phyloP scores from a whole-genome alignment of 2,888 invertebrate genomes.

The Ophion costatus region DNA sequence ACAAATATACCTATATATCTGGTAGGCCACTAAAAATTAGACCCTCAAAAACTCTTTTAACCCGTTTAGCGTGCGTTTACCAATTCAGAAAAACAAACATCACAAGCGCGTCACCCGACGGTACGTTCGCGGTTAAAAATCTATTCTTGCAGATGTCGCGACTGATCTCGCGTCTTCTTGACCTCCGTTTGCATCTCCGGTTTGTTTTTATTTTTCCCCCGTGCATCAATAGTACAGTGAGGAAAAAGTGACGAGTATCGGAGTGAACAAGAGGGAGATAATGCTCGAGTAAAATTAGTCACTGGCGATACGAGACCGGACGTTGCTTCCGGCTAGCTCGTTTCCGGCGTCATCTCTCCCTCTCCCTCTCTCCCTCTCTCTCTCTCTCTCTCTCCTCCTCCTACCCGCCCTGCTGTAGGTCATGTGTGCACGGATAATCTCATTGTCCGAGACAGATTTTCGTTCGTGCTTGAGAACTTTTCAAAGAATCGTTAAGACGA shows the following conservation, averaged over 20 bases:
- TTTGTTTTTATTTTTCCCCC: not conserved
- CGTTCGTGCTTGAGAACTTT: not conserved
- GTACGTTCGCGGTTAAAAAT: no score
- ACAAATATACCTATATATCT: no score
- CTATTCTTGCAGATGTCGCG: no score
- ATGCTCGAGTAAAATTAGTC: constrained; percentile 58
- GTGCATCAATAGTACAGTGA: not conserved
- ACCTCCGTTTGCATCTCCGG: not conserved
- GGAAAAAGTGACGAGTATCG: constrained; percentile 24
- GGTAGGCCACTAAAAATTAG: no score
- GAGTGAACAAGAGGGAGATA: constrained; percentile 27
- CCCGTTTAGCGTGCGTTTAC: no score
- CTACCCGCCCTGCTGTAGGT: constrained; percentile 57
- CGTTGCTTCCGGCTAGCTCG: constrained; percentile 60
- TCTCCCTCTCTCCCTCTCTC: constrained; percentile 50
- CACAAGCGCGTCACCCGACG: no score
- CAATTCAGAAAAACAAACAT: no score
- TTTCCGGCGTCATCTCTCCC: constrained; percentile 29
- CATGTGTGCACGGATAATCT: constrained; percentile 27
- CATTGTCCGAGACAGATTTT: not conserved
- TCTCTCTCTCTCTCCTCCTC: constrained; percentile 36
- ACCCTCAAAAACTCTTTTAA: no score
- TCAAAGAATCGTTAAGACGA: not conserved
- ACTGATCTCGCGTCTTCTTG: no score
- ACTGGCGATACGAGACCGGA: constrained; percentile 61